These are phyloP conservation scores for Amblyopsis rosae DNA, from an alignment of 2,113 vertebrate genomes.

Conservation along the genomic window DNA sequence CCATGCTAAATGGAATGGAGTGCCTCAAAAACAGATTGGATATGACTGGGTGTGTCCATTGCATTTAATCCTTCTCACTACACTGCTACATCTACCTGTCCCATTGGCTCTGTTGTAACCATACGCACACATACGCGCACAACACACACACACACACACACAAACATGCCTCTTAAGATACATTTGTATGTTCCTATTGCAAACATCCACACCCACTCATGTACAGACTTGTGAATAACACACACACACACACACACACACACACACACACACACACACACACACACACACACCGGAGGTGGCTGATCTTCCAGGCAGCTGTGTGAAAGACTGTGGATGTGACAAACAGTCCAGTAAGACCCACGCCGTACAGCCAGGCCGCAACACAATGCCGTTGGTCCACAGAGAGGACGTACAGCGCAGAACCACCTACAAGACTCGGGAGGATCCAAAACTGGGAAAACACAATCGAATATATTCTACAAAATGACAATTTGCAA, in stretches of 20 bases:
- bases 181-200: background rate
- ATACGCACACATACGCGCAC: conserved; percentile 9
- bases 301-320: conserved; percentile 89
- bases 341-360: conserved; percentile 87
- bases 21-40: background rate
- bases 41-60: too few relatives aligned
- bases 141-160: conserved; percentile 19
- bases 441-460: conserved; percentile 89
- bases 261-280: conserved; percentile 24
- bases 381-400: conserved; percentile 85
- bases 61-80: background rate
- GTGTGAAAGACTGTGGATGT: conserved; percentile 91
- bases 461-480: background rate
- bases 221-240: background rate
- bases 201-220: background rate
- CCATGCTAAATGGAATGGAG: too few relatives aligned
- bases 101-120: conserved; percentile 37
- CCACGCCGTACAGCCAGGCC: conserved; percentile 88
- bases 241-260: conserved; percentile 1
- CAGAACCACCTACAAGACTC: conserved; percentile 86
- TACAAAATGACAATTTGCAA: background rate
- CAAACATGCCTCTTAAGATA: conserved; percentile 12
- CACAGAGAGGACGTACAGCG: conserved; percentile 84
- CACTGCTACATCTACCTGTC: conserved; percentile 30
- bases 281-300: conserved; percentile 79